Evolutionary conservation across 2,797 vertebrate genomes (phyloP).

Genomic region (Tokudaia tokunoshimensis): DNA sequence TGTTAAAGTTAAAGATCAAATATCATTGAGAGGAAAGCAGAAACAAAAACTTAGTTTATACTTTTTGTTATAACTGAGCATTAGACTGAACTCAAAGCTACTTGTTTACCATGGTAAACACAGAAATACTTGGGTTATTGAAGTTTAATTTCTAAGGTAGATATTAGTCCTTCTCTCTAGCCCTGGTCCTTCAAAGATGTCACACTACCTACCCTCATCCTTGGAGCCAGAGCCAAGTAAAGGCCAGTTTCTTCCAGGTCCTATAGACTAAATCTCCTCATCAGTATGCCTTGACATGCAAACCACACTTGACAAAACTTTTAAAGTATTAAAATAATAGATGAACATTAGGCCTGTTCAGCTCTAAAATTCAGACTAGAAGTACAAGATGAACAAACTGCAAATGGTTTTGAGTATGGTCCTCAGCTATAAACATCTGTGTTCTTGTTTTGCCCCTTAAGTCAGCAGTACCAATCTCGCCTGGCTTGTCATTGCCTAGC

Average conservation of each 20-base stretch:
- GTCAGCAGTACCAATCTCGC: neutral
- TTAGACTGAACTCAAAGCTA: neutral
- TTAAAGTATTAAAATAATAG: neutral
- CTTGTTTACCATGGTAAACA: neutral
- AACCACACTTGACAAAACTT: neutral
- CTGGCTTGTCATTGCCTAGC: neutral
- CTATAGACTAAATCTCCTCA: neutral
- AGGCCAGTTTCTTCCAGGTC: neutral
- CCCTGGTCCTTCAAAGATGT: neutral
- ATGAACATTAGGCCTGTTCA: neutral
- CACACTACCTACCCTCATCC: neutral
- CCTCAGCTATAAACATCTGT: neutral
- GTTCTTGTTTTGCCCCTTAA: neutral
- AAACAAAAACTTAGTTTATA: neutral
- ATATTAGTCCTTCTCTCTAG: neutral
- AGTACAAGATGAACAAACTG: neutral
- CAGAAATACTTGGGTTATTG: neutral
- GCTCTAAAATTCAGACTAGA: neutral
- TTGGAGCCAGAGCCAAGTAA: neutral
- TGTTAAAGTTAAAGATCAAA: slow-evolving; percentile 32
- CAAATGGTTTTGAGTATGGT: neutral
- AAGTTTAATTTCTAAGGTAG: neutral
- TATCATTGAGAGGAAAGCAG: neutral
- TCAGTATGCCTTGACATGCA: neutral
- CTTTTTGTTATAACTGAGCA: neutral